Percentiles rank a stretch among this genome's conserved stretches.
These are phyloP conservation scores for Ptychadena robeensis DNA, from an alignment of 2,797 vertebrate species.

Conservation along the genomic window DNA sequence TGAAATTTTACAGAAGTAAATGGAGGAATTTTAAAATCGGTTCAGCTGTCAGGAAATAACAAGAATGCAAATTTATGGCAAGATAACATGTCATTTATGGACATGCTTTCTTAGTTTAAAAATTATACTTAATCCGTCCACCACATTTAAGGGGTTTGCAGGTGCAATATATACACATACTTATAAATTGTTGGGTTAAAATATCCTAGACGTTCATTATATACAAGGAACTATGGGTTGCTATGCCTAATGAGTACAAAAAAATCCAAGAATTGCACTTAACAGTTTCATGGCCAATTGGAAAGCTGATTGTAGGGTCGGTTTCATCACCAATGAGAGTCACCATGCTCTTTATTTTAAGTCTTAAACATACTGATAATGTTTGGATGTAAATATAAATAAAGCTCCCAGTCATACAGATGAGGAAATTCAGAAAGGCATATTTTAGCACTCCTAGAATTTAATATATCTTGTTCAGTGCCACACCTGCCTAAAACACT, in stretches of 20 bases:
- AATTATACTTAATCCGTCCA: neutral
- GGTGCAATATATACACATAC: neutral
- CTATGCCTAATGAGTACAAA: neutral
- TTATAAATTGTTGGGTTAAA: neutral
- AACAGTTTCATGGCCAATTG: conserved; percentile 17
- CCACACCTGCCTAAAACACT: conserved; percentile 37
- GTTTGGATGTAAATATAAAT: neutral
- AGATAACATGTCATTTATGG: neutral
- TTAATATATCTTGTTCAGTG: conserved; percentile 34
- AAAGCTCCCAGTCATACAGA: conserved; percentile 30
- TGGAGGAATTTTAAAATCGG: too few relatives aligned
- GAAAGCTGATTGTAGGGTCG: neutral
- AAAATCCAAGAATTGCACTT: conserved; percentile 51
- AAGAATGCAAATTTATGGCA: too few relatives aligned
- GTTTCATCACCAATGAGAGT: neutral
- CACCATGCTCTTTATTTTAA: neutral
- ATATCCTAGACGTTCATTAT: neutral
- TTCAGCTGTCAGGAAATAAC: too few relatives aligned
- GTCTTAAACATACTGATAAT: neutral
- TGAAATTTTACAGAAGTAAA: too few relatives aligned
- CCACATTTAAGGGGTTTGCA: neutral
- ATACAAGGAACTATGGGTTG: neutral
- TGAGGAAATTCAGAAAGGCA: conserved; percentile 42
- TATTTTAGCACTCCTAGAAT: neutral
- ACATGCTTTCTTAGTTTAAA: neutral